Evolutionary conservation across 2,888 invertebrate species (phyloP), one percentile per base, ranked within the genome.

Genomic region (Diadegma fenestrale): DNA sequence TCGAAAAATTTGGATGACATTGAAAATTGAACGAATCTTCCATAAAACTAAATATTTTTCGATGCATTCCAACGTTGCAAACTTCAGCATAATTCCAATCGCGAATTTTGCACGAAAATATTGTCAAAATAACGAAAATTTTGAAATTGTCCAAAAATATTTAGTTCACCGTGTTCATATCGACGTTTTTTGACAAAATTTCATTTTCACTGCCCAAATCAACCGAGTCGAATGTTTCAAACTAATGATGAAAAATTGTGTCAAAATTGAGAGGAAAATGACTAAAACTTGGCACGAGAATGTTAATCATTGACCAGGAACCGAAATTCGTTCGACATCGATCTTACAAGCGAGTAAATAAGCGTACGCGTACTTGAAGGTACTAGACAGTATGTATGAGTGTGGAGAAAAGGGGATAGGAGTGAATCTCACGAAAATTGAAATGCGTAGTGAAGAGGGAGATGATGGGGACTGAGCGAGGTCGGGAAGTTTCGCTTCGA

Each of bases 371-470:
- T 61, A 43, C 19, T 51, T 43, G 12, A 61, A 19, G 33, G 51
- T 48, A 48, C 10, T n/a, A 48, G 75, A 72, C 33, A 48, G n/a
- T 48, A 45, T n/a, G n/a, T 54, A 61, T 33, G 68, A 58, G 4
- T 26, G 37, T 54, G 26, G 76, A 77, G 76, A 30, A 73, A 72
- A 63, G 78, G 72, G 76, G 68, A 19, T 30, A 63, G 48, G 37
- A 80, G 78, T 82, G 82, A 82, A 85, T 85, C 69, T 82, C 79
- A 75, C 26, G 78, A 79, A 85, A 79, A 85, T 85, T 82, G 75
- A 75, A 85, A 85, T 75, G 85, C 78, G 82, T 71, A 37, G 45
- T 26, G 76, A 22, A 76, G 22, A 64, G 41, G 12, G n/a, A 73
- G 41, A 26, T 12, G 77, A 73, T 58, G 48, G 64, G 51, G 61